Conservation (phyloP, 2,888 invertebrate genomes). For the Idaea biselata region DNA sequence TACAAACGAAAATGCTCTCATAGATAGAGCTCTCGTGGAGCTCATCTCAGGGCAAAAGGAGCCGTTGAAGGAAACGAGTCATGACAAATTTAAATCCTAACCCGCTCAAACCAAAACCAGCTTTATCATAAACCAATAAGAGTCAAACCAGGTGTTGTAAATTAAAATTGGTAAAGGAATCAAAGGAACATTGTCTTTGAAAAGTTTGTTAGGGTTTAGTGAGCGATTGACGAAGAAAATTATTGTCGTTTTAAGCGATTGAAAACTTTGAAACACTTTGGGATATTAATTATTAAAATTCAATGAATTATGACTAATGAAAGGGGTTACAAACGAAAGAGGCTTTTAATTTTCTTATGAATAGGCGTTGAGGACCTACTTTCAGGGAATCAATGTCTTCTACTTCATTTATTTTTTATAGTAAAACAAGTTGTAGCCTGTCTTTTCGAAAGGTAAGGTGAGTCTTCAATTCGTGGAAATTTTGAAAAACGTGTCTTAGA, state of each 20-base stretch:
- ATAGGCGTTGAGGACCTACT: not conserved
- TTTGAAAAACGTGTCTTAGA: too few species aligned
- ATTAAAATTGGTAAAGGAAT: conserved; percentile 12
- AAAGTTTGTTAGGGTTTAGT: conserved; percentile 22
- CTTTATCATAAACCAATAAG: conserved; percentile 12
- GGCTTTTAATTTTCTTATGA: not conserved
- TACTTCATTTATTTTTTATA: not conserved
- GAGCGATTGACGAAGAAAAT: conserved; percentile 31
- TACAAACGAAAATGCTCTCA: too few species aligned
- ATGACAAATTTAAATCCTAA: conserved; percentile 16
- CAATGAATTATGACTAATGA: not conserved
- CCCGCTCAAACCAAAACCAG: conserved; percentile 9
- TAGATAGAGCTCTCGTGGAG: too few species aligned
- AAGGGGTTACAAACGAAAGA: not conserved
- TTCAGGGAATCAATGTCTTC: not conserved
- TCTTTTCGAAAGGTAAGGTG: too few species aligned
- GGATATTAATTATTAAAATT: not conserved
- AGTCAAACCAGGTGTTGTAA: not conserved
- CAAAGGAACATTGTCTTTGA: conserved; percentile 20
- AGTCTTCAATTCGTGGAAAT: too few species aligned
- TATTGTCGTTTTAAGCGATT: conserved; percentile 34
- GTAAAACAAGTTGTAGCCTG: not conserved
- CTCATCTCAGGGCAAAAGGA: not conserved
- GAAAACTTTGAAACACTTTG: conserved; percentile 16
- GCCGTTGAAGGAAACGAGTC: conserved; percentile 9